Conservation (phyloP, 2,888 invertebrate species). For the Prionchulus punctatus region DNA sequence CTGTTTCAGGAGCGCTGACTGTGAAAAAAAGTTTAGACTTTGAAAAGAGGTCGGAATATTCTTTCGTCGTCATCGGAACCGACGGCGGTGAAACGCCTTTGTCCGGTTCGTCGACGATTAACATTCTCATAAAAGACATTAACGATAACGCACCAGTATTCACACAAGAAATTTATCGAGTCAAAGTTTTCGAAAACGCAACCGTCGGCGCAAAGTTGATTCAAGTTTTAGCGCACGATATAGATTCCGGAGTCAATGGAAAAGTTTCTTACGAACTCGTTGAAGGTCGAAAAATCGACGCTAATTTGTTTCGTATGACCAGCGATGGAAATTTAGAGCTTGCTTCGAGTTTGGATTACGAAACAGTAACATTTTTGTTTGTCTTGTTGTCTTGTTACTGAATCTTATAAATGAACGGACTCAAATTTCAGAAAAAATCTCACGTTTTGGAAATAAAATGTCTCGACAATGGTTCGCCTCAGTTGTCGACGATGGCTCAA, state of each 20-base stretch:
- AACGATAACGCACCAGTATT: constrained; percentile 76
- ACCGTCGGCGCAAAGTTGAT: constrained; percentile 11
- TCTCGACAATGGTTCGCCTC: constrained; percentile 6
- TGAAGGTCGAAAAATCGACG: neutral
- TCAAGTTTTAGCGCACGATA: constrained; percentile 17
- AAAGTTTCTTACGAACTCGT: too few species aligned
- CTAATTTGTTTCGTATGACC: too few species aligned
- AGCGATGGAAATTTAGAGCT: too few species aligned
- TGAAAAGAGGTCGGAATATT: constrained; percentile 1
- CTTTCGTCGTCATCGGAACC: constrained; percentile 3
- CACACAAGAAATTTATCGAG: constrained; percentile 19
- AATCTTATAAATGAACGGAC: neutral
- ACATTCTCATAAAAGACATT: constrained; percentile 48
- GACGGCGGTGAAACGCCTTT: constrained; percentile 19
- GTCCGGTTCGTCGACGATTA: constrained; percentile 18
- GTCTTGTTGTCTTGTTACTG: neutral
- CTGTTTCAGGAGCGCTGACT: constrained; percentile 6
- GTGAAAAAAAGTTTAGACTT: constrained; percentile 18
- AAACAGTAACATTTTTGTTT: too few species aligned
- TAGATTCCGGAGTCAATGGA: constrained; percentile 9
- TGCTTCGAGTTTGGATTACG: too few species aligned
- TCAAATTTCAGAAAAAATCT: constrained; percentile 8
- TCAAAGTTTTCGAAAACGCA: neutral
- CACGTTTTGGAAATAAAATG: neutral
- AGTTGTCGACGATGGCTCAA: constrained; percentile 14